These are phyloP conservation scores for Polyommatus iphigenia DNA, from an alignment of 2,888 invertebrate species.

Conservation along the genomic window DNA sequence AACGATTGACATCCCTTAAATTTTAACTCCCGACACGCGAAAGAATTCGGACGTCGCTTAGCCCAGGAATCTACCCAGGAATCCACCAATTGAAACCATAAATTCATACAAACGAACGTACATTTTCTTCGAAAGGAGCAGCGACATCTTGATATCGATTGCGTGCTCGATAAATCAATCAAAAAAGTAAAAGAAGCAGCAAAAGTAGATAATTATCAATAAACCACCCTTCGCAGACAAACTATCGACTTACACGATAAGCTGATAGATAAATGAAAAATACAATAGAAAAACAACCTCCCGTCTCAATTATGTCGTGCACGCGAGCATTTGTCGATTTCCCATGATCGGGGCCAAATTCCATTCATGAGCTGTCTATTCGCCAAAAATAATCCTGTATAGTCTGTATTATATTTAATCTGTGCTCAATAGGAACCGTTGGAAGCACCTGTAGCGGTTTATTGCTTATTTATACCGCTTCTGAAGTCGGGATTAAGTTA, in stretches of 20 bases:
- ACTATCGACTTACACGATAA: conserved; percentile 58
- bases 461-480: conserved; percentile 77
- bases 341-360: conserved; percentile 58
- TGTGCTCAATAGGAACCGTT: conserved; percentile 60
- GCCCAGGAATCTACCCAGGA: neutral
- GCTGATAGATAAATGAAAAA: conserved; percentile 57
- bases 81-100: neutral
- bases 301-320: conserved; percentile 68
- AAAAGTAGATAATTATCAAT: conserved; percentile 30
- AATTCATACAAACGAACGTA: neutral
- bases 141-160: neutral
- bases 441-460: conserved; percentile 74
- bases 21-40: conserved; percentile 2
- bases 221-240: conserved; percentile 40
- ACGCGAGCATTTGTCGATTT: conserved; percentile 70
- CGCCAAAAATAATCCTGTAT: conserved; percentile 51
- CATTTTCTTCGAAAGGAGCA: neutral
- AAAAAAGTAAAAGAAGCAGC: conserved; percentile 33
- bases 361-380: conserved; percentile 37
- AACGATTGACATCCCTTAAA: conserved; percentile 24
- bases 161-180: conserved; percentile 7
- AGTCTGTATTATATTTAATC: conserved; percentile 57
- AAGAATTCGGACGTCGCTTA: neutral
- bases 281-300: conserved; percentile 53
- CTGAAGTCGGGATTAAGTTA: conserved; percentile 78